A percentile compares a stretch with the other conserved stretches of the same genome.
Conservation (phyloP, 2,888 invertebrate genomes). For the Pimpla rufipes region DNA sequence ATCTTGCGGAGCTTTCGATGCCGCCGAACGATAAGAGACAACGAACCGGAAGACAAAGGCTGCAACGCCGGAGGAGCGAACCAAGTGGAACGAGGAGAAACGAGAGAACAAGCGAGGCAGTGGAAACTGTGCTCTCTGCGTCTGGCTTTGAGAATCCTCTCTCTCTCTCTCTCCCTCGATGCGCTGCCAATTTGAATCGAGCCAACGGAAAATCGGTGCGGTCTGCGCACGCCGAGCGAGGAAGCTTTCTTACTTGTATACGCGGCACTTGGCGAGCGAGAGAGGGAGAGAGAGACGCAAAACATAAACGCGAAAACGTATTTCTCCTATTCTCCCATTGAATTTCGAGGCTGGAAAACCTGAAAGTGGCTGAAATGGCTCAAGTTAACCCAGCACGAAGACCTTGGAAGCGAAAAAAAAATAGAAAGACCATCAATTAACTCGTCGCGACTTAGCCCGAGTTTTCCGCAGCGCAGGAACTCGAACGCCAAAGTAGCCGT, state of each 20-base stretch:
- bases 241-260: conserved; percentile 46
- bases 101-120: conserved; percentile 26
- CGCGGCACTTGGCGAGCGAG: conserved; percentile 12
- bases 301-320: conserved; percentile 33
- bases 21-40: conserved; percentile 46
- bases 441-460: neutral
- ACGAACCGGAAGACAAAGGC: conserved; percentile 65
- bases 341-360: conserved; percentile 51
- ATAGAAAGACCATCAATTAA: too few relatives aligned
- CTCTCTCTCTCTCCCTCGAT: too few relatives aligned
- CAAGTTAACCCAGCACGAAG: too few relatives aligned
- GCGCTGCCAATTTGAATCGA: conserved; percentile 63
- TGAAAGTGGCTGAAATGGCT: conserved; percentile 53
- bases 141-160: conserved; percentile 53
- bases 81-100: neutral
- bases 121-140: conserved; percentile 32
- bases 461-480: neutral
- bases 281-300: conserved; percentile 39
- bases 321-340: conserved; percentile 50
- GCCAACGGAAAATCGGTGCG: conserved; percentile 61
- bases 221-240: conserved; percentile 41
- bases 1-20: conserved; percentile 13
- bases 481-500: neutral
- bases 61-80: conserved; percentile 21
- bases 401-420: too few relatives aligned